Conservation (phyloP, 2,888 invertebrate species). For the Drosophila greeni region DNA sequence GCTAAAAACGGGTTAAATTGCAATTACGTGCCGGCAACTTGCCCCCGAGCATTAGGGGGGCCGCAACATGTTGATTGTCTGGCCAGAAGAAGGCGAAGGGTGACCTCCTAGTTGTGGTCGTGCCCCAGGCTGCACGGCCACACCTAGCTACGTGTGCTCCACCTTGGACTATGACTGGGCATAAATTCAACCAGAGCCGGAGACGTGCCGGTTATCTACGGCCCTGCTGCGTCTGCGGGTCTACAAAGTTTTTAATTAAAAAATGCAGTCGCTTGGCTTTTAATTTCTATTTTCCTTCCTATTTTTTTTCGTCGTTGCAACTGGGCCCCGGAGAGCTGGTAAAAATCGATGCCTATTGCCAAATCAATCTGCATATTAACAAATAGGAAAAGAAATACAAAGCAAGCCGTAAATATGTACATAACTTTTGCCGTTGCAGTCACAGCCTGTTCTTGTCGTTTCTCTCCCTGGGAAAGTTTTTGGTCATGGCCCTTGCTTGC, state of each 20-base stretch:
- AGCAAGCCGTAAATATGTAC: constrained; percentile 55
- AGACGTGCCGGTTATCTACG: constrained; percentile 44
- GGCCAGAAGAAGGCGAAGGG: constrained; percentile 15
- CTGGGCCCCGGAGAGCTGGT: background rate
- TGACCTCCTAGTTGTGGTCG: constrained; percentile 2
- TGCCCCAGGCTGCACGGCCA: constrained; percentile 15
- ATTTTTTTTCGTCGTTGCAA: background rate
- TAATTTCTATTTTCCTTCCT: constrained; percentile 8
- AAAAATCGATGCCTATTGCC: constrained; percentile 34
- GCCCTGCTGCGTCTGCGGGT: constrained; percentile 41
- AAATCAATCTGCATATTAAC: constrained; percentile 66
- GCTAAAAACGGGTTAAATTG: constrained; percentile 51
- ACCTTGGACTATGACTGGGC: constrained; percentile 38
- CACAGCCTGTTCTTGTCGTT: constrained; percentile 43
- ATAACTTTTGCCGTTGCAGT: constrained; percentile 52
- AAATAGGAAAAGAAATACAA: constrained; percentile 15
- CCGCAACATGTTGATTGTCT: constrained; percentile 58
- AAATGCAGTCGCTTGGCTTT: constrained; percentile 39
- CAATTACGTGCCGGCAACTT: constrained; percentile 60
- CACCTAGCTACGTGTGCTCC: constrained; percentile 32
- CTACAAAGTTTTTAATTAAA: constrained; percentile 64
- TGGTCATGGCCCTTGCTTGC: constrained; percentile 41
- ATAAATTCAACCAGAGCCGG: constrained; percentile 39
- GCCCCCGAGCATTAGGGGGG: constrained; percentile 51
- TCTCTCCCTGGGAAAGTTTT: constrained; percentile 42